These are phyloP conservation scores for Mionectes macconnelli DNA, from an alignment of 2,113 vertebrate genomes.

Conservation along the genomic window DNA sequence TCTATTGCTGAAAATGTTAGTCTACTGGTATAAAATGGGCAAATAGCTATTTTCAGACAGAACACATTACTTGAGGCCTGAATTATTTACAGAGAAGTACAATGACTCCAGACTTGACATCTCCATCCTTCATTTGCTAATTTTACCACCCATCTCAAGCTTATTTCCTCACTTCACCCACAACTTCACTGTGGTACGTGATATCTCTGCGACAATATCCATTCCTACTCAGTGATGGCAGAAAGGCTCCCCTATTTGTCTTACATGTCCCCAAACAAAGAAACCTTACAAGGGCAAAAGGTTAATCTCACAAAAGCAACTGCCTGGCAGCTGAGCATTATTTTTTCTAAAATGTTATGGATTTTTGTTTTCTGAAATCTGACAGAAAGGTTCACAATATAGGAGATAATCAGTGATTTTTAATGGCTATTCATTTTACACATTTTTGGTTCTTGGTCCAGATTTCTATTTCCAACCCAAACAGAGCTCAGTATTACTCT, in stretches of 20 bases:
- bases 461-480: background rate
- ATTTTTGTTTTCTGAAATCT: background rate
- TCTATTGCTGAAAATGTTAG: background rate
- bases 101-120: background rate
- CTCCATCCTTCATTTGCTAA: conserved; percentile 6
- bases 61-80: conserved; percentile 14
- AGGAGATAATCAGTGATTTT: background rate
- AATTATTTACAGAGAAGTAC: conserved; percentile 5
- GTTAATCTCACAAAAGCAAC: background rate
- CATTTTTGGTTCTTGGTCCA: background rate
- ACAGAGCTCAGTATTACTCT: background rate
- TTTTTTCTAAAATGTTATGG: background rate
- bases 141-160: background rate
- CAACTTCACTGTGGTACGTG: background rate
- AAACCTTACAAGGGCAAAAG: background rate
- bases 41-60: conserved; percentile 1
- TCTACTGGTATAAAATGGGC: background rate
- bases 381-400: background rate
- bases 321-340: background rate
- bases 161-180: conserved; percentile 38
- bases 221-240: background rate
- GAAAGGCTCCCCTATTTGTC: background rate
- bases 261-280: background rate
- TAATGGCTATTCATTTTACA: background rate
- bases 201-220: background rate